Evolutionary conservation across 2,888 invertebrate species (phyloP).

Genomic region (Mythimna loreyi): DNA sequence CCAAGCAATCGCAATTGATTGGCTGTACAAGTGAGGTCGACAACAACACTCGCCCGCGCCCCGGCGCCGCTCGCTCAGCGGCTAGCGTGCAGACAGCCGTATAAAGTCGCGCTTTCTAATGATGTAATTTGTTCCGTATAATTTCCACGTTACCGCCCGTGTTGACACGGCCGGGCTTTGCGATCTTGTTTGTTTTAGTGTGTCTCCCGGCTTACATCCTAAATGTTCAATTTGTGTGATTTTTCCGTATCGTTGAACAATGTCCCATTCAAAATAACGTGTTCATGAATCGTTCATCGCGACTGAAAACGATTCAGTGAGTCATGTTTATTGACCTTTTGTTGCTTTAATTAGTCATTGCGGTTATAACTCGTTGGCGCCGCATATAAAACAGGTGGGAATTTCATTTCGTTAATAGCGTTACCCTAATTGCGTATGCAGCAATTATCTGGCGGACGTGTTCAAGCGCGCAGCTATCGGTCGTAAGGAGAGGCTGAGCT

Average conservation of each 20-base stretch:
- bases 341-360: constrained; percentile 82
- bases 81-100: constrained; percentile 69
- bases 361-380: constrained; percentile 54
- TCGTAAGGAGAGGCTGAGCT: constrained; percentile 73
- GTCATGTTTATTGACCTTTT: constrained; percentile 80
- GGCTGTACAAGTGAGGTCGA: constrained; percentile 33
- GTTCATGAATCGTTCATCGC: constrained; percentile 72
- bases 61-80: constrained; percentile 37
- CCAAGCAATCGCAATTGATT: constrained; percentile 43
- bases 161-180: constrained; percentile 67
- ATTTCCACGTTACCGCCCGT: constrained; percentile 79
- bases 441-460: constrained; percentile 81
- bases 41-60: constrained; percentile 24
- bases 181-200: constrained; percentile 71
- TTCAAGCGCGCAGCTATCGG: constrained; percentile 75
- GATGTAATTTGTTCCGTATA: constrained; percentile 85
- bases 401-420: constrained; percentile 74
- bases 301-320: constrained; percentile 75
- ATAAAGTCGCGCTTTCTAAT: constrained; percentile 79
- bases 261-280: constrained; percentile 69
- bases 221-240: constrained; percentile 67
- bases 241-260: constrained; percentile 70
- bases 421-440: constrained; percentile 81
- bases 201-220: constrained; percentile 60
- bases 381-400: constrained; percentile 63